phyloP scores from a whole-genome alignment of 1,140 invertebrate species.

The Magallana ariakensis region DNA sequence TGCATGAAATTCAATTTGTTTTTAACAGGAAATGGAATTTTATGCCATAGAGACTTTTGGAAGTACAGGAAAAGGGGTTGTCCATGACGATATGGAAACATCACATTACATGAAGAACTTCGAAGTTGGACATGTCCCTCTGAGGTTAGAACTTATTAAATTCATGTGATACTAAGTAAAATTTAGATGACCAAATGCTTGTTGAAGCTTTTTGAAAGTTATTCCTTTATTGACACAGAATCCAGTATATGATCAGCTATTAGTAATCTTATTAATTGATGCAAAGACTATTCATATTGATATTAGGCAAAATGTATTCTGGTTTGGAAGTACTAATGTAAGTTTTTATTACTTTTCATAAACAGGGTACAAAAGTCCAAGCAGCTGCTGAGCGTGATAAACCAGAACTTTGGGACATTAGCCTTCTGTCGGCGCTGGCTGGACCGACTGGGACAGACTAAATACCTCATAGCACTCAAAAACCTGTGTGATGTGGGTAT shows the following conservation, averaged over 20 bases:
- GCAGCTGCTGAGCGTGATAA: slow-evolving; percentile 95
- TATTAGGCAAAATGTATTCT: too few relatives aligned
- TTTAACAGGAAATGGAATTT: slow-evolving; percentile 92
- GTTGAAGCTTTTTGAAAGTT: too few relatives aligned
- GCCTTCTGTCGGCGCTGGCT: slow-evolving; percentile 99
- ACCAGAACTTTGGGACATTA: slow-evolving; percentile 98
- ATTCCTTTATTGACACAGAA: too few relatives aligned
- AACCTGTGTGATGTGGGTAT: slow-evolving; percentile 95
- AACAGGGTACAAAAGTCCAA: slow-evolving; percentile 87
- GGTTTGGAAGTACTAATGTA: too few relatives aligned
- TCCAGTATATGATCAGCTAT: too few relatives aligned
- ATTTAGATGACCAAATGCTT: too few relatives aligned
- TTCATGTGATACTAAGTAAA: too few relatives aligned
- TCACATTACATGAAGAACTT: slow-evolving; percentile 99
- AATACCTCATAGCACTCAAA: slow-evolving; percentile 99
- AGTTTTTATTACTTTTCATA: slow-evolving; percentile 78
- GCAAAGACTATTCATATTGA: too few relatives aligned
- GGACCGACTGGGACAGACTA: slow-evolving; percentile 96
- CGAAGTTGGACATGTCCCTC: slow-evolving; percentile 94
- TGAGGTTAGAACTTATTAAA: slow-evolving; percentile 79
- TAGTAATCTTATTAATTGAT: too few relatives aligned
- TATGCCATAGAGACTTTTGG: slow-evolving; percentile 99
- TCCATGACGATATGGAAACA: slow-evolving; percentile 99
- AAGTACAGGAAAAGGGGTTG: slow-evolving; percentile 96
- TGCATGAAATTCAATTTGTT: neutral